Evolutionary conservation across 2,888 invertebrate genomes (phyloP).

Genomic region (Platycnemis pennipes): DNA sequence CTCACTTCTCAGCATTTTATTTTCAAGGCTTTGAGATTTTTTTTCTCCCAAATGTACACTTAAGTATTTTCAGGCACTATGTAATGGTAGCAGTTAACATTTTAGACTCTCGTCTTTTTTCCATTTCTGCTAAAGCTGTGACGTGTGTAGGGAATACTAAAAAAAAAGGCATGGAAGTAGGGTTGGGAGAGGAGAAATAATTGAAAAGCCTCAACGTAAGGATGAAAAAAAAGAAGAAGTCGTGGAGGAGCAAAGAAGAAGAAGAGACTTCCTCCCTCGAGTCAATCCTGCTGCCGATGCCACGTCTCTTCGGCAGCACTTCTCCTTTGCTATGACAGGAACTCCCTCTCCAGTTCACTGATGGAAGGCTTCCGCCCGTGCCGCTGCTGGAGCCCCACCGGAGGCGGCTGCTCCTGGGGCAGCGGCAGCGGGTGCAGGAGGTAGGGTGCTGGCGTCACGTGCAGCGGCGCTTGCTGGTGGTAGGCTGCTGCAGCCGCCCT

Average conservation of each 20-base stretch:
- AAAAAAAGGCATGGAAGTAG: background rate
- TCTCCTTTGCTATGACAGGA: conserved; percentile 80
- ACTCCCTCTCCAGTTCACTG: conserved; percentile 81
- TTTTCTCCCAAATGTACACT: conserved; percentile 45
- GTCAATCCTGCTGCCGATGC: conserved; percentile 58
- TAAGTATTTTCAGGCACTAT: conserved; percentile 68
- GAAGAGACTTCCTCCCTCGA: background rate
- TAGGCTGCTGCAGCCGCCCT: background rate
- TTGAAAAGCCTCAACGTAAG: conserved; percentile 21
- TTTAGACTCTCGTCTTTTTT: conserved; percentile 48
- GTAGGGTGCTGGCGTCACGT: background rate
- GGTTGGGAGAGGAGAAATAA: background rate
- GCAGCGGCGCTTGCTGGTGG: background rate
- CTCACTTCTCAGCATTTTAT: conserved; percentile 49
- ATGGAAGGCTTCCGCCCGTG: conserved; percentile 77
- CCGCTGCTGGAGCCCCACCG: background rate
- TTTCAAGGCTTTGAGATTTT: conserved; percentile 58
- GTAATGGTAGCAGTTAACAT: conserved; percentile 60
- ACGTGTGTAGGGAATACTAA: background rate
- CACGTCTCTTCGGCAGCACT: conserved; percentile 43
- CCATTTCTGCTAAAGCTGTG: conserved; percentile 59
- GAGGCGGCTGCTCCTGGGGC: conserved; percentile 34
- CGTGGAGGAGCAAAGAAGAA: background rate
- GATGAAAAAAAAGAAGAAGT: background rate
- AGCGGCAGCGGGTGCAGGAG: conserved; percentile 46